Evolutionary conservation across 2,113 vertebrate species (phyloP), one percentile per base, ranked within the genome.

Genomic region (Lontra canadensis): DNA sequence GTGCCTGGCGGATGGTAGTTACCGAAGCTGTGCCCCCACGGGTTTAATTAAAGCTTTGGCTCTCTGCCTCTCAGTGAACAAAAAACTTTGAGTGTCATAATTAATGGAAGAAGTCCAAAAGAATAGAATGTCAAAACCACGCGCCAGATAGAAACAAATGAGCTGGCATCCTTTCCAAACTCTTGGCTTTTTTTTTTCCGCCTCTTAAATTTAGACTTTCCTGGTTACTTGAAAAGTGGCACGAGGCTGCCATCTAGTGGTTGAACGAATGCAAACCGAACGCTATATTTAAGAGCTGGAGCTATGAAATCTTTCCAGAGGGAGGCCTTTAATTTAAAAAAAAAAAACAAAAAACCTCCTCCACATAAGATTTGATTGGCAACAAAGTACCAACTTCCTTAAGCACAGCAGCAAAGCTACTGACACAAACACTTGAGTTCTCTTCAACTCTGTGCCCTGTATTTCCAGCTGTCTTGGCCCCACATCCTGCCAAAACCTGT

Each of bases 161-260:
- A 84, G 36, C 89, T 96, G 86, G 86, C 97, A 84, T 88, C 76
- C 55, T 97, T 97, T 93, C 88, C 94, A 93, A 97, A 96, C 18
- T 97, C 93, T n/a, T 73, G 76, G 36, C 36, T 44, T 88, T 25
- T 55, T 73, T 82, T 96, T 95, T 95, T 42, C 49, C 44, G 44
- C 71, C 57, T 39, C 80, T 18, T 93, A 95, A 97, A 98, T 96
- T 93, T 94, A 94, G 93, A 86, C 31, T 15, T 39, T 85, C 52
- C 36, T 42, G 17, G 25, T 14, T 36, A 61, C 29, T 49, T 55
- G 12, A 94, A 95, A 86, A 84, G 76, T 92, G 71, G 90, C 79
- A 63, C 76, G 15, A 97, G 57, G 9, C 95, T 98, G 97, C 96
- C 98, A 98, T 96, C 98, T 97, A 67, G 96, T 95, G 98, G 94